These are phyloP conservation scores for Acronicta alni DNA, from an alignment of 2,888 invertebrate species.

Conservation along the genomic window DNA sequence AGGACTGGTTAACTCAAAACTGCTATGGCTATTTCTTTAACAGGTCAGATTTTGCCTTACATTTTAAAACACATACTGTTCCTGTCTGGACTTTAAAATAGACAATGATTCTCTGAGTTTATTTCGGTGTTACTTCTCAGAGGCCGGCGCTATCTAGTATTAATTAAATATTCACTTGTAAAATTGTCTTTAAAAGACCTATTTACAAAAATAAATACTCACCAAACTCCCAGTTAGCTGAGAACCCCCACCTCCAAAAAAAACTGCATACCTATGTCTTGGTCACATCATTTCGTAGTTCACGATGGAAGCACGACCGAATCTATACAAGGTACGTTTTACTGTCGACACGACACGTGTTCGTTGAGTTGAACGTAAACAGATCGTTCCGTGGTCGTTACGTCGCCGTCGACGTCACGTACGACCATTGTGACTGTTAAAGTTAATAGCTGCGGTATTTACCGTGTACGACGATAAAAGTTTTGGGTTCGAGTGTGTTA, in stretches of 20 bases:
- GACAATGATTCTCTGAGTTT: too few species aligned
- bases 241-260: not conserved
- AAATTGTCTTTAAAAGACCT: too few species aligned
- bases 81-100: too few species aligned
- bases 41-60: too few species aligned
- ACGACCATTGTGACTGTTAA: slow-evolving; percentile 52
- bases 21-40: too few species aligned
- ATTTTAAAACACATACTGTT: too few species aligned
- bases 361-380: slow-evolving; percentile 69
- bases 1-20: too few species aligned
- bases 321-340: slow-evolving; percentile 64
- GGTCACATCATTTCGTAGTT: slow-evolving; percentile 22
- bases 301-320: slow-evolving; percentile 38
- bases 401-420: slow-evolving; percentile 51
- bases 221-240: too few species aligned
- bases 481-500: slow-evolving; percentile 24
- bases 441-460: slow-evolving; percentile 58
- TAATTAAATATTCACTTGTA: too few species aligned
- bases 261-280: not conserved
- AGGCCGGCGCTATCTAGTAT: too few species aligned
- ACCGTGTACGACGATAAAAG: slow-evolving; percentile 44
- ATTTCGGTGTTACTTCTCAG: too few species aligned
- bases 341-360: slow-evolving; percentile 63
- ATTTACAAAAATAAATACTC: too few species aligned
- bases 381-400: slow-evolving; percentile 64